phyloP scores from a whole-genome alignment of 92 coral and sea anemone species.

The Anthopleura xanthogrammica region DNA sequence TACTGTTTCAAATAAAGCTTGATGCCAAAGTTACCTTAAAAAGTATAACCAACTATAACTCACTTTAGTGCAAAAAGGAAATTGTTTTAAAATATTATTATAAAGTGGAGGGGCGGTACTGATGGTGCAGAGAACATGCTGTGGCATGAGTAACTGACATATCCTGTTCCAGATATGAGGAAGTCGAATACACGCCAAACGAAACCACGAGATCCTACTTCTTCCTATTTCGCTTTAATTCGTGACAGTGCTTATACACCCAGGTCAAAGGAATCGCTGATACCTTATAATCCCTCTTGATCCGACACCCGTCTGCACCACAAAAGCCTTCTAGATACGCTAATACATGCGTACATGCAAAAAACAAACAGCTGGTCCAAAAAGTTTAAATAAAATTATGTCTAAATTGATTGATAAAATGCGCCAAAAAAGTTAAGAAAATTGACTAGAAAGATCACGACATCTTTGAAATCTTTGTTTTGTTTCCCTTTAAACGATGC shows the following conservation, averaged over 20 bases:
- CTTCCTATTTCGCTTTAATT: constrained; percentile 25
- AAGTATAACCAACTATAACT: neutral
- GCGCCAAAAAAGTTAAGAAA: constrained; percentile 3
- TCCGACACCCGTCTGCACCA: constrained; percentile 8
- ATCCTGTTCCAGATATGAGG: constrained; percentile 29
- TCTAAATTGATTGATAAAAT: neutral
- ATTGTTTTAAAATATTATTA: too few species aligned
- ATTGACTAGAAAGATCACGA: neutral
- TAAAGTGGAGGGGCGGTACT: neutral
- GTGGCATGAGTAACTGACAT: neutral
- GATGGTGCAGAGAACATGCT: neutral
- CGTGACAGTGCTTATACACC: constrained; percentile 22
- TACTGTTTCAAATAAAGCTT: neutral
- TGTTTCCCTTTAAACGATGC: constrained; percentile 15
- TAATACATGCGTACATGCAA: neutral
- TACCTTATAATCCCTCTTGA: constrained; percentile 21
- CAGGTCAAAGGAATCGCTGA: constrained; percentile 27
- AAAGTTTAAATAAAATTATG: neutral
- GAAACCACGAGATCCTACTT: constrained; percentile 23
- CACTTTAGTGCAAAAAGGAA: too few species aligned
- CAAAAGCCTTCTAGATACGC: neutral
- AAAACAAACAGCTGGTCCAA: neutral
- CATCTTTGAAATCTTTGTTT: neutral
- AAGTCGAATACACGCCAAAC: constrained; percentile 10
- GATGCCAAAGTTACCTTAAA: neutral